phyloP scores from a whole-genome alignment of 2,888 invertebrate genomes.

The Lymantria dispar region DNA sequence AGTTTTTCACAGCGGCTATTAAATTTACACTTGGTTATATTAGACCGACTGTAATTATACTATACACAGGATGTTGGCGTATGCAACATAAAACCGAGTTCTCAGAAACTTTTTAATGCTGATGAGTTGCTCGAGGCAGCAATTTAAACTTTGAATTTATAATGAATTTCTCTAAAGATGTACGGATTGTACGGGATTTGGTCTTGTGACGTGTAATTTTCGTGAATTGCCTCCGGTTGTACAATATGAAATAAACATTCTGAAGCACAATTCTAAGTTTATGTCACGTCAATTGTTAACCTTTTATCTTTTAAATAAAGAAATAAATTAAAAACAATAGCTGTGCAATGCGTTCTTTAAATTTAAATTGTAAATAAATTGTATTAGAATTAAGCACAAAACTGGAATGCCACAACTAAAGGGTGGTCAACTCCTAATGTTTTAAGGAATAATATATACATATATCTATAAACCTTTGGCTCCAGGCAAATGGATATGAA shows the following conservation, averaged over 20 bases:
- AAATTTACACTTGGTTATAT: slow-evolving; percentile 44
- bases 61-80: slow-evolving; percentile 49
- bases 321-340: background rate
- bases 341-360: too few species aligned
- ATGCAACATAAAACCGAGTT: slow-evolving; percentile 46
- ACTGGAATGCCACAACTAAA: too few species aligned
- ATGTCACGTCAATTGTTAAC: slow-evolving; percentile 16
- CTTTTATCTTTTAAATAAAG: background rate
- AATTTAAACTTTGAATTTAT: slow-evolving; percentile 71
- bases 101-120: slow-evolving; percentile 63
- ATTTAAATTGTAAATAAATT: too few species aligned
- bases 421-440: too few species aligned
- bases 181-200: slow-evolving; percentile 35
- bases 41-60: slow-evolving; percentile 52
- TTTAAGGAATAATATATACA: too few species aligned
- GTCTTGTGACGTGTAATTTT: slow-evolving; percentile 50
- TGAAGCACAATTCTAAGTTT: slow-evolving; percentile 30
- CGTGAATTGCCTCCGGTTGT: slow-evolving; percentile 34
- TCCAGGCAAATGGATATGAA: too few species aligned
- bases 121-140: slow-evolving; percentile 65
- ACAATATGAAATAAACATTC: slow-evolving; percentile 42
- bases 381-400: too few species aligned
- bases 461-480: too few species aligned
- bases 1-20: slow-evolving; percentile 46
- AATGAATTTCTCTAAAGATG: slow-evolving; percentile 61